Evolutionary conservation across 2,113 vertebrate genomes (phyloP), one percentile per base, ranked within the genome.

Genomic region (Sprattus sprattus): DNA sequence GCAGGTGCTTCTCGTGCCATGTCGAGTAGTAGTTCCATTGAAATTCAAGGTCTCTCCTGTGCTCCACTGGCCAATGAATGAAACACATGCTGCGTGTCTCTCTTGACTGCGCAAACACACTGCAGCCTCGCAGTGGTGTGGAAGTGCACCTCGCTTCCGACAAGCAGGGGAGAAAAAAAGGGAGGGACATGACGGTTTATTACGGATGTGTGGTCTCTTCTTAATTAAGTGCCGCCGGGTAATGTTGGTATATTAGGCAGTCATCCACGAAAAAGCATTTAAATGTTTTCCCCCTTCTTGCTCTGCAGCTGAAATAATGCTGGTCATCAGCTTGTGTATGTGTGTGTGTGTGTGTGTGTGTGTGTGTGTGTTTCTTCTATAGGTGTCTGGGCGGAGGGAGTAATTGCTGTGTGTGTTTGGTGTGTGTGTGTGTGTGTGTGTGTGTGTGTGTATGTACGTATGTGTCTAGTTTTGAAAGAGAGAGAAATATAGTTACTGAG

Each of bases 241-340:
- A 78, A 78, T 78, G 71, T 78, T 78, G 32, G 44, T 67, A 39
- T 78, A 90, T 89, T 81, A 83, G 81, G n/a, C n/a, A 83, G 45
- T 84, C 57, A 22, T 82, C 49, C 81, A 50, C 81, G 45, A 46
- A 67, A n/a, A 39, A 50, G 32, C 13, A 50, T 25, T 78, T 78
- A 18, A 60, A 20, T 78, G 28, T 32, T 3, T 78, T 78, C 44
- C 7, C 5, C 54, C 32, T 78, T 25, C 15, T 39, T 39, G 67
- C 67, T 32, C n/a, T 39, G 44, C 20, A 84, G 83, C 45, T 60
- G 60, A n/a, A 71, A 13, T 45, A 20, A 84, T 39, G 45, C 54
- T 64, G 47, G 1, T 44, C 1, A 18, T 45, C 28, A 32, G 82
- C 9, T n/a, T 50, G 47, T 83, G 52, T 75, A 64, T 75, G 83